phyloP scores from a whole-genome alignment of 2,888 invertebrate genomes.

The Oligia strigilis region DNA sequence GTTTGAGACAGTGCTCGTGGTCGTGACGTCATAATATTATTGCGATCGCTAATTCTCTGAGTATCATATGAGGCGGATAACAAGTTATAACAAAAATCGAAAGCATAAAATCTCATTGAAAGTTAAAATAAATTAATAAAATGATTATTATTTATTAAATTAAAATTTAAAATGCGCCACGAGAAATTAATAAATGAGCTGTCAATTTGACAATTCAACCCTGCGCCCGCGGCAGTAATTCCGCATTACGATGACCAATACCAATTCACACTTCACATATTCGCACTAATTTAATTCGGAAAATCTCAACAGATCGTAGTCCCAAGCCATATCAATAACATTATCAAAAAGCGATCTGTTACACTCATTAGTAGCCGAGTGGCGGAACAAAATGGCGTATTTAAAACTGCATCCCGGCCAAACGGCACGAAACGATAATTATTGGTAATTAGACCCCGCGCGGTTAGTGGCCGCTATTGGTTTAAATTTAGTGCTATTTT shows the following conservation, averaged over 20 bases:
- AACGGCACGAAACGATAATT: slow-evolving; percentile 81
- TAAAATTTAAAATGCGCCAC: background rate
- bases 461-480: slow-evolving; percentile 74
- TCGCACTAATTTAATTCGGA: slow-evolving; percentile 57
- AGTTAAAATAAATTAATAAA: background rate
- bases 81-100: background rate
- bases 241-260: slow-evolving; percentile 27
- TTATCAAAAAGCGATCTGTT: slow-evolving; percentile 86
- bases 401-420: slow-evolving; percentile 85
- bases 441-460: slow-evolving; percentile 85
- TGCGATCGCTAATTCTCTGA: background rate
- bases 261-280: slow-evolving; percentile 47
- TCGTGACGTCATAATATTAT: background rate
- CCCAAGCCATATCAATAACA: slow-evolving; percentile 80
- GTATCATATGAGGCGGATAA: background rate
- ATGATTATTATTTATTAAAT: slow-evolving; percentile 4
- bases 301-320: slow-evolving; percentile 63
- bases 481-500: slow-evolving; percentile 77
- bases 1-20: background rate
- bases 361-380: slow-evolving; percentile 81
- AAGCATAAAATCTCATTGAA: background rate
- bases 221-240: slow-evolving; percentile 40
- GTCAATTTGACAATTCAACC: slow-evolving; percentile 52
- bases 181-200: slow-evolving; percentile 44
- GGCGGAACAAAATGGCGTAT: slow-evolving; percentile 82